Evolutionary conservation across 2,888 invertebrate genomes (phyloP), one percentile per base, ranked within the genome.

Genomic region (Microctonus hyperodae): DNA sequence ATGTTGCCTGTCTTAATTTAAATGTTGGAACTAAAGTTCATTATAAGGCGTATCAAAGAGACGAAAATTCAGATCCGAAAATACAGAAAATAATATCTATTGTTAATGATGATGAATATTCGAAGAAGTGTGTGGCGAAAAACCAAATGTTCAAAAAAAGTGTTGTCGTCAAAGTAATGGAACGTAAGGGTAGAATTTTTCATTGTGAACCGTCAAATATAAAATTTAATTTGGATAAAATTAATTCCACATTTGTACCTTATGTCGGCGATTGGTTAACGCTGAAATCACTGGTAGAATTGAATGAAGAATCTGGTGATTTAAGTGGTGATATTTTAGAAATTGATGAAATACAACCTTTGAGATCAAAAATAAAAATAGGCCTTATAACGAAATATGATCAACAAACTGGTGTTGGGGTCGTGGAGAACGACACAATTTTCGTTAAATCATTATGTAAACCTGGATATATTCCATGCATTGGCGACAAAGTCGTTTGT

Each of bases 201-300:
- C 74, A 80, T 13, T 85, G 91, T 0, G 87, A 87, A 62, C 87
- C 88, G 11, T 85, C 84, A 73, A 85, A 88, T 65, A 77, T 90
- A n/a, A 85, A 82, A 64, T 85, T 92, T 59, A 86, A 88, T 77
- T 83, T 93, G 58, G 90, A 92, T 77, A 81, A 86, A 57, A 86
- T 91, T 0, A 83, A 86, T 71, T 87, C 89, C 2, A 88, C 88
- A 60, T 91, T 92, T 80, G 81, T 91, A 48, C 92, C 92, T 1
- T 82, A 89, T 20, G 84, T 87, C 70, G 93, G 93, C 1, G 93
- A 93, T 80, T 90, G 90, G 86, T 76, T 93, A 22, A 87, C 88
- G 78, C 76, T 92, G 44, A 87, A 87, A 68, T 89, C 89, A 59
- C 86, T 88, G 70, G 87, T 91, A 11, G 89, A 90, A 78, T 82